Base-by-base conservation (phyloP, 2,888 invertebrate species). In the Heliconius erato region DNA sequence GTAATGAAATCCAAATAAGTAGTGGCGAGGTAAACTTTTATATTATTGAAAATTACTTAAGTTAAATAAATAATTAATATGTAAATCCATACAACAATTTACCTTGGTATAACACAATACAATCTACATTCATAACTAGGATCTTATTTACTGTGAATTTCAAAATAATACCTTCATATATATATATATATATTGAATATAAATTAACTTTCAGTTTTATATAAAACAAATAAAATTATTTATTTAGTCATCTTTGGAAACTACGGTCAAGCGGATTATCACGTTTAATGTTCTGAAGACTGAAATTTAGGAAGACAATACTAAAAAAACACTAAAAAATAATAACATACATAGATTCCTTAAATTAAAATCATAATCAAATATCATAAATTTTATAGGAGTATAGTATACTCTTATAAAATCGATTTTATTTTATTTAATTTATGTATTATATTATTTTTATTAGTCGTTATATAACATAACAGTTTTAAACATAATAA, bases 1-100 rank as follows among this genome's bases (percentile, higher is more conserved):
- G 82, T 84, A 87, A 84, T 87, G 83, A 88, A 84, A 83, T 79
- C 86, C 87, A 87, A 85, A 86, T 84, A 82, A 84, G 87, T 87
- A 86, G 86, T 63, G n/a, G 63, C 81, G 81, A 81, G 81, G 81
- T 82, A 76, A 82, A 49, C 79, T 26, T 28, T 76, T 59, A 79
- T 49, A 82, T 82, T 68, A 63, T 54, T 40, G 59, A 71, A 32
- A 49, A 35, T 65, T 49, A 44, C 44, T 49, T 65, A 54, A 59
- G 67, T 78, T 78, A 49, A 77, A 40, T 28, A 67, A 71, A 77
- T 71, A 71, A 71, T 81, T 71, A 77, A 69, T 19, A 78, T n/a
- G 69, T 63, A 81, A 71, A 77, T 72, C 7, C 16, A 72, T 26
- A 72, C 19, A 14, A 72, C 44, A 44, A 49, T 26, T 72, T 49